A percentile compares a stretch with the other conserved stretches of the same genome.
These are phyloP conservation scores for Acronicta leporina DNA, from an alignment of 2,888 invertebrate species.

Conservation along the genomic window DNA sequence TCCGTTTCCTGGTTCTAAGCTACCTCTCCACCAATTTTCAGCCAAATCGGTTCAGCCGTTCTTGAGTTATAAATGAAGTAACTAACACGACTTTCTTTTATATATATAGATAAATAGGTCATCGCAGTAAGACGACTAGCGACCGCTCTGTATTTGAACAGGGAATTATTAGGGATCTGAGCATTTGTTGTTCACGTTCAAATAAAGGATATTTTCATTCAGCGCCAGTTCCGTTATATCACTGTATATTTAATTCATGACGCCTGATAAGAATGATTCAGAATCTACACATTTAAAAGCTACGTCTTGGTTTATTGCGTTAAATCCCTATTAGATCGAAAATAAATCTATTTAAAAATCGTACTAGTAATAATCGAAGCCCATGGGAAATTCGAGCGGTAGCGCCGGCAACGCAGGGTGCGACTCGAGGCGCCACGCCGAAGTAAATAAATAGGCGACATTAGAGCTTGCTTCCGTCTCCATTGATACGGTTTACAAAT, in stretches of 20 bases:
- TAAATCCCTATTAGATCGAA: slow-evolving; percentile 51
- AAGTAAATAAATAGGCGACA: slow-evolving; percentile 53
- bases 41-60: no score
- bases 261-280: no score
- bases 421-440: slow-evolving; percentile 24
- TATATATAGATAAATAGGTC: slow-evolving; percentile 3
- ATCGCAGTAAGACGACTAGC: neutral
- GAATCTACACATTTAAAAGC: no score
- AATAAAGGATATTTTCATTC: neutral
- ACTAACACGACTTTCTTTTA: no score
- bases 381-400: slow-evolving; percentile 62
- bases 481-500: slow-evolving; percentile 51
- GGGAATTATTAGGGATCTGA: neutral
- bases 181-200: neutral
- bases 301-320: slow-evolving; percentile 2
- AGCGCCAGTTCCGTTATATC: neutral
- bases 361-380: slow-evolving; percentile 57
- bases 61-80: no score
- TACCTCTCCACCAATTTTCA: no score
- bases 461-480: slow-evolving; percentile 44
- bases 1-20: no score
- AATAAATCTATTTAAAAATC: slow-evolving; percentile 61
- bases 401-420: slow-evolving; percentile 14
- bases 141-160: slow-evolving; percentile 2
- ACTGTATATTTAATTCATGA: no score